A percentile compares a stretch with the other conserved stretches of the same genome.
Evolutionary conservation across 92 coral and sea anemone genomes (phyloP).

Genomic region (Porites divaricata): DNA sequence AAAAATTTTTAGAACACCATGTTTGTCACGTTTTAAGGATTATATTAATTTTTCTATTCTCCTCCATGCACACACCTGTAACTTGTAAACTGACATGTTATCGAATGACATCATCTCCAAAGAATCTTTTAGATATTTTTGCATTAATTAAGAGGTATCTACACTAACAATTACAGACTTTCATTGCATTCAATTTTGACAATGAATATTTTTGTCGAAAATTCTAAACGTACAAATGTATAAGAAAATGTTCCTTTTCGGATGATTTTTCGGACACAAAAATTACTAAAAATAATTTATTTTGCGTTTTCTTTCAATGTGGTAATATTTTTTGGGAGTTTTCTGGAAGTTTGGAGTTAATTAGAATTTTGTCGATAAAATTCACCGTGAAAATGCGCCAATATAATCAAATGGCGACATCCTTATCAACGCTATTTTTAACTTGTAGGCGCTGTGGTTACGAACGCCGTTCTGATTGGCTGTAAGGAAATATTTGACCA

Average conservation of each 20-base stretch:
- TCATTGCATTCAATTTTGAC: constrained; percentile 10
- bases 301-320: not conserved
- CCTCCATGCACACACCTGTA: not conserved
- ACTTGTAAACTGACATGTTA: not conserved
- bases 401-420: not conserved
- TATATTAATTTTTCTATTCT: not conserved
- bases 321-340: not conserved
- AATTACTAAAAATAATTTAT: not conserved
- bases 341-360: not conserved
- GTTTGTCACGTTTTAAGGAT: constrained; percentile 8
- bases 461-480: constrained; percentile 30
- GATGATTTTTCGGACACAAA: constrained; percentile 12
- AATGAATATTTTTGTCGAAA: constrained; percentile 22
- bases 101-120: constrained; percentile 32
- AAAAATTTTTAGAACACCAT: not conserved
- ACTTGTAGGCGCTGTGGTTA: not conserved
- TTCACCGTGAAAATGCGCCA: constrained; percentile 25
- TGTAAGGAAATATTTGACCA: constrained; percentile 3
- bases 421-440: constrained; percentile 41
- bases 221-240: not conserved
- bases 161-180: not conserved
- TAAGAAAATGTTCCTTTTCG: not conserved
- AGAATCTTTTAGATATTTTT: constrained; percentile 21
- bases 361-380: constrained; percentile 12
- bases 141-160: constrained; percentile 3